These are phyloP conservation scores for Phainopepla nitens DNA, from an alignment of 2,113 vertebrate species.

Conservation along the genomic window DNA sequence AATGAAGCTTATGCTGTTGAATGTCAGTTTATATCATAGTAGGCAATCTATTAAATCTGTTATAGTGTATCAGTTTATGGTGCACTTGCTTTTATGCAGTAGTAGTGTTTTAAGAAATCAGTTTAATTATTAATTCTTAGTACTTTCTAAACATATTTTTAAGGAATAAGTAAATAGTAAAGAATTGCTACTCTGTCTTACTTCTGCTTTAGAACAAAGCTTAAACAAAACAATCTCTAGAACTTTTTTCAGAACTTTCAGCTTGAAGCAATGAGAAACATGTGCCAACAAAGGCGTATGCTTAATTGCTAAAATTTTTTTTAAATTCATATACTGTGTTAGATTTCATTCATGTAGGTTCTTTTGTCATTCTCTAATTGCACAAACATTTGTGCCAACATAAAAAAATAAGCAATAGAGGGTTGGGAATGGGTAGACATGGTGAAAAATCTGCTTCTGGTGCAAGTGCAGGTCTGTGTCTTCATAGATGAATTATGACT, in stretches of 20 bases:
- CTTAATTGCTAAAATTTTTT: background rate
- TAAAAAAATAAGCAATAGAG: background rate
- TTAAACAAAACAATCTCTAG: background rate
- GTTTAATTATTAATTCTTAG: background rate
- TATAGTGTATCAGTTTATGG: background rate
- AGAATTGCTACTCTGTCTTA: background rate
- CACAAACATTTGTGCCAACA: background rate
- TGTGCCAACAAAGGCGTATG: accelerated
- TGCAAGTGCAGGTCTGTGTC: background rate
- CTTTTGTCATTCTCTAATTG: background rate
- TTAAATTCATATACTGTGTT: background rate
- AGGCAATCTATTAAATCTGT: background rate
- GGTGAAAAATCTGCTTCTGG: background rate
- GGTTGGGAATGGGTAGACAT: background rate
- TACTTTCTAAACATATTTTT: background rate
- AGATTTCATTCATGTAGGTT: background rate
- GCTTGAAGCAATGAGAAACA: background rate
- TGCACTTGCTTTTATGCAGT: background rate
- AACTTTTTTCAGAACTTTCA: background rate
- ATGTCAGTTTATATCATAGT: background rate
- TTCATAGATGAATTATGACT: background rate
- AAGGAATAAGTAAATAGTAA: background rate
- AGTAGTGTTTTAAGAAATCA: background rate
- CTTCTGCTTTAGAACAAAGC: background rate
- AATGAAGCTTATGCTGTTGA: background rate